Base-by-base conservation (phyloP, 2,113 vertebrate genomes). In the Tachysurus fulvidraco region DNA sequence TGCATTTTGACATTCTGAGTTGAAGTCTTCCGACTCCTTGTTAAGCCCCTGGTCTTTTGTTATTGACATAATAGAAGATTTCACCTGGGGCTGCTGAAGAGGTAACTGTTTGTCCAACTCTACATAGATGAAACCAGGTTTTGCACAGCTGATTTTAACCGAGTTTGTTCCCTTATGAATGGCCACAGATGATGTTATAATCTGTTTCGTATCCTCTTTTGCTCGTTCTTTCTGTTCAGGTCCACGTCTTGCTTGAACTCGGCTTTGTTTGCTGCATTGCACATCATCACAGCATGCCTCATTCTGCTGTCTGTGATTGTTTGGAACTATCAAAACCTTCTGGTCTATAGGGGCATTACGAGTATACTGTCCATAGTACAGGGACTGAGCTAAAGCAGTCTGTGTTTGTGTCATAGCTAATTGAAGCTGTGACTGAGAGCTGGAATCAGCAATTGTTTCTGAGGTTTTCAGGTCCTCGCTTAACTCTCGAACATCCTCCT, bases 341-440 rank as follows among this genome's bases (percentile, higher is more conserved):
- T 98, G 98, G 94, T 99, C 98, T 96, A 98, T 95, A 84, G 98
- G 97, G 23, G 98, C 95, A 83, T 97, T 97, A n/a, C 98, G 96
- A 41, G 98, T 96, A 90, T 99, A 99, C 89, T 99, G 98, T 88
- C 98, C 98, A 5, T 99, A 99, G 91, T 98, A 99, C 90, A 99
- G 95, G 19, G 98, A 99, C 95, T 99, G 98, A 82, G 98, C 97
- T 92, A 99, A 95, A 78, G 98, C 97, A 16, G 98, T 98, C 89
- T 99, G 98, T 59, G 97, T 95, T 90, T 99, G 97, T 0, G 96
- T 98, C 94, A 99, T 98, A 54, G 98, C 97, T 5, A 98, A 95
- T 91, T 98, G 98, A 87, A 98, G 97, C 88, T 99, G 98, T 2
- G 97, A 97, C 91, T 96, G 97, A 0, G 96, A 92, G 83, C 94